phyloP scores from a whole-genome alignment of 2,113 vertebrate genomes.

The Podarcis muralis region DNA sequence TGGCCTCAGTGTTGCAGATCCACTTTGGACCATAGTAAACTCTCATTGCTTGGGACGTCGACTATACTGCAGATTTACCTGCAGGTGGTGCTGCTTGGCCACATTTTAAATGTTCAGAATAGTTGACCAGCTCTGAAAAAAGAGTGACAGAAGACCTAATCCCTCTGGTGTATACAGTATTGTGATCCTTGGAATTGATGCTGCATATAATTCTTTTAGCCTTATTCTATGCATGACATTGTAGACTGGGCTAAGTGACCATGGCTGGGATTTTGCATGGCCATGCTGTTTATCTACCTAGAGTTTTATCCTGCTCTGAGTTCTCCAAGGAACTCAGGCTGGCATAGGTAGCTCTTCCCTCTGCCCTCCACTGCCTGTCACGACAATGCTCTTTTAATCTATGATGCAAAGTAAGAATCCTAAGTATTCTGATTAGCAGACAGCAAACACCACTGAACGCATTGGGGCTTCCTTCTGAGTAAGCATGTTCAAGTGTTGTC shows the following conservation, averaged over 20 bases:
- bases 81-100: conserved; percentile 9
- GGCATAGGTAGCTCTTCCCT: background rate
- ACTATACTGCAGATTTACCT: background rate
- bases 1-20: no score
- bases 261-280: background rate
- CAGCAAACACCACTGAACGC: background rate
- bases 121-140: background rate
- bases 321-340: background rate
- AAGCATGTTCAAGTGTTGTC: background rate
- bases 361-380: background rate
- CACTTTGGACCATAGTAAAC: no score
- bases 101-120: background rate
- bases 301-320: background rate
- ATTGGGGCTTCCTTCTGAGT: background rate
- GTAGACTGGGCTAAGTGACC: no score
- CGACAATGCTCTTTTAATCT: background rate
- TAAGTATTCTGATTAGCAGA: background rate
- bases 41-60: background rate
- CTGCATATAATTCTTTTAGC: background rate
- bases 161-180: background rate
- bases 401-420: background rate
- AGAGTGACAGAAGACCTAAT: background rate
- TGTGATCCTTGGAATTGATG: background rate
- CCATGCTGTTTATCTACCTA: background rate
- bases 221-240: background rate